A percentile compares a stretch with the other conserved stretches of the same genome.
Evolutionary conservation across 2,888 invertebrate species (phyloP).

Genomic region (Deroplatys truncata): DNA sequence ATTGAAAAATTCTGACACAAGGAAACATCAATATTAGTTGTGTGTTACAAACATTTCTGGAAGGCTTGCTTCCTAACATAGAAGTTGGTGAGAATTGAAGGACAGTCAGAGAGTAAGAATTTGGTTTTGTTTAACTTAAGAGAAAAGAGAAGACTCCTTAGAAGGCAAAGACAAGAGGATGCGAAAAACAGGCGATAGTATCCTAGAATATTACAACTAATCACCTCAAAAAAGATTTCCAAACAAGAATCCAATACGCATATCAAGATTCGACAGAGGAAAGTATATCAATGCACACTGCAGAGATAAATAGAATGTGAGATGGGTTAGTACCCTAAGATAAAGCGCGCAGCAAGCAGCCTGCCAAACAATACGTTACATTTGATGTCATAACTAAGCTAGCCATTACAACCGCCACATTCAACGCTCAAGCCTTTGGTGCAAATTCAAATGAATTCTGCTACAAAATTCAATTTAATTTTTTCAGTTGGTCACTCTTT

Average conservation of each 20-base stretch:
- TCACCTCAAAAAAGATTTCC: not conserved
- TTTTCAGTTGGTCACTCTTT: too few relatives aligned
- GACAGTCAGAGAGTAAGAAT: slow-evolving; percentile 58
- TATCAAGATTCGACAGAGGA: too few relatives aligned
- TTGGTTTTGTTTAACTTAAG: slow-evolving; percentile 38
- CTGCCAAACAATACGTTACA: too few relatives aligned
- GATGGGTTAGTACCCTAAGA: too few relatives aligned
- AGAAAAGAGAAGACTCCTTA: not conserved
- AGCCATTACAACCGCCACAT: too few relatives aligned
- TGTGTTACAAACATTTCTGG: slow-evolving; percentile 80
- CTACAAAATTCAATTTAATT: too few relatives aligned
- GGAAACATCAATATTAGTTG: slow-evolving; percentile 62
- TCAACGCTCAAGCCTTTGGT: too few relatives aligned
- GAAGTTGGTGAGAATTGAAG: slow-evolving; percentile 64
- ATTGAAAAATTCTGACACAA: slow-evolving; percentile 8
- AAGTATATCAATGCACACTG: too few relatives aligned
- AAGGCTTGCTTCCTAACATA: slow-evolving; percentile 60
- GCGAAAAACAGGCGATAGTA: not conserved
- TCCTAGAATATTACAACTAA: not conserved
- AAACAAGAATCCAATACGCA: not conserved
- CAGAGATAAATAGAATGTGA: too few relatives aligned
- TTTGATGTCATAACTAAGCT: too few relatives aligned
- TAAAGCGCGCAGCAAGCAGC: too few relatives aligned
- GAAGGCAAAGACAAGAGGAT: not conserved
- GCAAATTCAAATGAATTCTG: too few relatives aligned